Evolutionary conservation across 1,140 invertebrate genomes (phyloP).

Genomic region (Cheumatopsyche charites): DNA sequence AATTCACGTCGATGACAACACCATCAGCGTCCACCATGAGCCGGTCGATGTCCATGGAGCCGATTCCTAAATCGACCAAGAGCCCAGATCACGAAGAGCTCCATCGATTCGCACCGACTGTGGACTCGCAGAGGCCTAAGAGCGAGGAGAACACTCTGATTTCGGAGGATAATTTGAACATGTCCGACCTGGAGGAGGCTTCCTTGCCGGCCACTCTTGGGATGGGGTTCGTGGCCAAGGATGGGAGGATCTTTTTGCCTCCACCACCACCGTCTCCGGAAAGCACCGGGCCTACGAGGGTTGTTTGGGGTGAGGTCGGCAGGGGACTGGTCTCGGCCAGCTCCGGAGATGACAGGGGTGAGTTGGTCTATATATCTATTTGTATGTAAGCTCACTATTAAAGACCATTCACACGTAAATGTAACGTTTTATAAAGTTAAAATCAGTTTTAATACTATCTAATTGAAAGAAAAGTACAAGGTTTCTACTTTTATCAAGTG

Average conservation of each 20-base stretch:
- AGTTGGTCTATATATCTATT: constrained; percentile 18
- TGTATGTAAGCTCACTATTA: too few relatives aligned
- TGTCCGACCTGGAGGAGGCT: constrained; percentile 1
- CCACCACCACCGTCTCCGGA: neutral
- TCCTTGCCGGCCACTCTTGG: neutral
- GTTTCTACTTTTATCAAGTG: too few relatives aligned
- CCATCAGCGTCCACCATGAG: neutral
- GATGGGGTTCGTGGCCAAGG: neutral
- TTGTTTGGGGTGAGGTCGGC: constrained; percentile 46
- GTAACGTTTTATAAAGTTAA: too few relatives aligned
- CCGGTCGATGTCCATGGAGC: neutral
- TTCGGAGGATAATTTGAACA: constrained; percentile 5
- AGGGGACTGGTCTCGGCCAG: constrained; percentile 41
- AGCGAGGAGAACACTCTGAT: neutral
- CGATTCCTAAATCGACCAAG: constrained; percentile 10
- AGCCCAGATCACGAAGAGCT: neutral
- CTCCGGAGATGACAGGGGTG: constrained; percentile 43
- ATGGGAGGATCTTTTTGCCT: neutral
- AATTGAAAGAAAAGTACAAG: too few relatives aligned
- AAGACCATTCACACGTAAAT: too few relatives aligned
- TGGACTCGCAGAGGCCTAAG: neutral
- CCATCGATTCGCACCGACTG: constrained; percentile 1
- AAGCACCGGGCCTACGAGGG: neutral
- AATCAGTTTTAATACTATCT: too few relatives aligned
- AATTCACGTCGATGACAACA: neutral